phyloP scores from a whole-genome alignment of 2,888 invertebrate genomes.

The Scaeva pyrastri region DNA sequence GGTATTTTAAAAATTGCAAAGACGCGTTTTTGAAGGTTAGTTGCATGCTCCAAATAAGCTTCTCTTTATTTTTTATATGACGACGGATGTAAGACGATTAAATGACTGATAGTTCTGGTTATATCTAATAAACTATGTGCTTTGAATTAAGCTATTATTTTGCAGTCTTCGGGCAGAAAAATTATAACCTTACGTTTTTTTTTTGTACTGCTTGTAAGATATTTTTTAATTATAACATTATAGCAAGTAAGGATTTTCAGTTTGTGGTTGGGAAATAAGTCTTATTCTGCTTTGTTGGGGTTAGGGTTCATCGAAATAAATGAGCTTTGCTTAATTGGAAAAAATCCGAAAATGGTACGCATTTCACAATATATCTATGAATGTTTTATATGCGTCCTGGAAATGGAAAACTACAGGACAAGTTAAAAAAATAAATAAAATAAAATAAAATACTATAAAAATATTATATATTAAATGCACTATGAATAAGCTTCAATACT shows the following conservation, averaged over 20 bases:
- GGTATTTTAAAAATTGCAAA: conserved; percentile 25
- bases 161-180: neutral
- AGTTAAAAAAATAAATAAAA: no score
- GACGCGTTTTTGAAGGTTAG: conserved; percentile 54
- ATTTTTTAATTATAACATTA: conserved; percentile 5
- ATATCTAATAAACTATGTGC: neutral
- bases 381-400: no score
- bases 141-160: neutral
- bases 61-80: conserved; percentile 10
- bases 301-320: neutral
- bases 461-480: no score
- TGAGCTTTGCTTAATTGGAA: neutral
- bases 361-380: no score
- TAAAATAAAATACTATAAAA: no score
- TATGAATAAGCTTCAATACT: no score
- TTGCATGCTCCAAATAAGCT: conserved; percentile 62
- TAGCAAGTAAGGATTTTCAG: neutral
- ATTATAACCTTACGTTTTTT: neutral
- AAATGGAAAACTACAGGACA: no score
- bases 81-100: neutral
- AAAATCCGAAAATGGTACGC: no score
- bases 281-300: neutral
- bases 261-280: neutral
- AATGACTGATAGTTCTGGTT: neutral
- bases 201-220: neutral